These are phyloP conservation scores for Amphilophus citrinellus DNA, from an alignment of 2,113 vertebrate genomes.

Conservation along the genomic window DNA sequence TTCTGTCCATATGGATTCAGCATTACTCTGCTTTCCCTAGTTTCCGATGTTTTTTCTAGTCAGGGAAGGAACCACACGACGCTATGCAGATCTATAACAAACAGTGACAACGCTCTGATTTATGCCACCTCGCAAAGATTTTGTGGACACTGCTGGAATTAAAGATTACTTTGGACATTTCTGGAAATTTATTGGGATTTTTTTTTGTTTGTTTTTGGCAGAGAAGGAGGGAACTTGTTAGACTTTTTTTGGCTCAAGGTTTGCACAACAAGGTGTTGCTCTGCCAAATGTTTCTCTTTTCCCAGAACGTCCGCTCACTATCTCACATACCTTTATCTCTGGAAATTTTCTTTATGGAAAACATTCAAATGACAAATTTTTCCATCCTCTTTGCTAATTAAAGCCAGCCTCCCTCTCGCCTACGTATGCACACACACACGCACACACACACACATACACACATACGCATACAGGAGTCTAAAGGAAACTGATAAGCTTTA, in stretches of 20 bases:
- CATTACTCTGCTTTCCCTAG: background rate
- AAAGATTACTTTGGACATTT: constrained; percentile 36
- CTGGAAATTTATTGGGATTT: background rate
- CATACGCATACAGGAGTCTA: background rate
- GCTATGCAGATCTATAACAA: constrained; percentile 41
- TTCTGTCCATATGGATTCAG: background rate
- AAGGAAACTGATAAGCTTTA: constrained; percentile 3
- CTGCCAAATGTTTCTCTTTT: constrained; percentile 33
- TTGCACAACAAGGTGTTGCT: background rate
- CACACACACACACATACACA: background rate
- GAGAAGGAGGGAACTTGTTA: constrained; percentile 8
- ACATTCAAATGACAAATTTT: background rate
- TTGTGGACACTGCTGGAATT: background rate
- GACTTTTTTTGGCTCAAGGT: constrained; percentile 13
- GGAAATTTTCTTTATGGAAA: background rate
- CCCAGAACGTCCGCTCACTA: background rate
- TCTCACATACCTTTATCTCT: background rate
- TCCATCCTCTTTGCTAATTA: background rate
- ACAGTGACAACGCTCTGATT: constrained; percentile 15
- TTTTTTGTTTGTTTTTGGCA: background rate
- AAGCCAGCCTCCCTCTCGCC: background rate
- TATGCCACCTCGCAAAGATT: constrained; percentile 18
- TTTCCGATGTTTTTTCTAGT: constrained; percentile 3
- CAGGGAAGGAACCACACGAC: constrained; percentile 7
- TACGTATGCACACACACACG: background rate